phyloP scores from a whole-genome alignment of 1,140 invertebrate genomes.

The Sarcophaga bullata region DNA sequence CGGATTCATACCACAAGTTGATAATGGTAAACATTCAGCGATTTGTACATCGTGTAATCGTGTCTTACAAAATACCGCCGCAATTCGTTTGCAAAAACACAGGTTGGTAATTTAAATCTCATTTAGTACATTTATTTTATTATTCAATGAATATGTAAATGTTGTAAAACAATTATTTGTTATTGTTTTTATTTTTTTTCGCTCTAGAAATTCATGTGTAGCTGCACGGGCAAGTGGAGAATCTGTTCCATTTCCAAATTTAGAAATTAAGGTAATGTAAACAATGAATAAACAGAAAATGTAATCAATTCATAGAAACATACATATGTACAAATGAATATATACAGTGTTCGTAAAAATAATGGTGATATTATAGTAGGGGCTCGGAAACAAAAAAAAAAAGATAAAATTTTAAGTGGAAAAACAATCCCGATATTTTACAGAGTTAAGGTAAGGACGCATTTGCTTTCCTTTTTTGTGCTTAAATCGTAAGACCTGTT shows the following conservation, averaged over 20 bases:
- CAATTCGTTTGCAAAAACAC: conserved; percentile 1
- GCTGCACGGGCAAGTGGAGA: neutral
- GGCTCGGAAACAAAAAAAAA: no score
- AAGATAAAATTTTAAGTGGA: no score
- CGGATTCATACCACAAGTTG: neutral
- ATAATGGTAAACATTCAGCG: conserved; percentile 23
- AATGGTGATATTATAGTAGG: no score
- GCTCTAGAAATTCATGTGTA: neutral
- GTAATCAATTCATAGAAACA: neutral
- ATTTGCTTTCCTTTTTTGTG: no score
- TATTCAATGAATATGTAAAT: no score
- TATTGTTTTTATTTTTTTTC: neutral
- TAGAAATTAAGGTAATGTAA: conserved; percentile 14
- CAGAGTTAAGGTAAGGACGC: no score
- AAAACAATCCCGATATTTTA: no score
- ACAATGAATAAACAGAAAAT: conserved; percentile 14
- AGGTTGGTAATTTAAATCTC: neutral
- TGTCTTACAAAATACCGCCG: conserved; percentile 23
- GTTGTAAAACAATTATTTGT: no score
- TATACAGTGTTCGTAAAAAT: neutral
- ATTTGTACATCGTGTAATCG: conserved; percentile 17
- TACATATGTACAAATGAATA: neutral
- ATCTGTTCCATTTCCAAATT: neutral
- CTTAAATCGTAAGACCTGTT: no score
- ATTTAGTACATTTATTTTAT: neutral